phyloP scores from a whole-genome alignment of 1,140 invertebrate species.

The Lasioglossum albipes region DNA sequence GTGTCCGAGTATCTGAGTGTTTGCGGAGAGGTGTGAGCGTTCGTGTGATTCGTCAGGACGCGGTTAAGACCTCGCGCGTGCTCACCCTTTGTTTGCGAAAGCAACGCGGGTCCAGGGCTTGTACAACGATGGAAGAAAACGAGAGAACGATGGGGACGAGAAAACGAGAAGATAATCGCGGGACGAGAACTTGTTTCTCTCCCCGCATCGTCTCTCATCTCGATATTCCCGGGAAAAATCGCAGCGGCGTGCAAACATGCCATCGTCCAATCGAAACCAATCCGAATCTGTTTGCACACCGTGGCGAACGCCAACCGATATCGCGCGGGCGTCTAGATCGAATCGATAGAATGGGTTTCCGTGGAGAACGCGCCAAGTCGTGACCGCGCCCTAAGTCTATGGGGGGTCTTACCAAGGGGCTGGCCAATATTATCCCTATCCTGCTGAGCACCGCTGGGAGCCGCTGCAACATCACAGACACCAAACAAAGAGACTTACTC shows the following conservation, averaged over 20 bases:
- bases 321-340: background rate
- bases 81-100: background rate
- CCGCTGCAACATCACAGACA: constrained; percentile 88
- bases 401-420: constrained; percentile 92
- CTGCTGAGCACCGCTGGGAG: constrained; percentile 94
- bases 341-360: background rate
- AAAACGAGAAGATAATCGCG: background rate
- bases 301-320: background rate
- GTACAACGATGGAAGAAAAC: background rate
- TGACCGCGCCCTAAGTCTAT: constrained; percentile 69
- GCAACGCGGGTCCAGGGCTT: too few species aligned
- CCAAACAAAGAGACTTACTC: constrained; percentile 80
- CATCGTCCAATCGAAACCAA: too few species aligned
- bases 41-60: constrained; percentile 49
- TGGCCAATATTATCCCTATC: constrained; percentile 95
- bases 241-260: too few species aligned
- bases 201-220: too few species aligned
- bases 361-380: constrained; percentile 60
- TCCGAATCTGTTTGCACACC: background rate
- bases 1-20: background rate
- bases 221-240: too few species aligned
- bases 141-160: background rate
- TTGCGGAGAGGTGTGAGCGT: background rate
- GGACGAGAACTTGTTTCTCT: background rate
- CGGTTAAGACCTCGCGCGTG: constrained; percentile 61